These are phyloP conservation scores for Pluvianellus socialis DNA, from an alignment of 2,113 vertebrate species.

Conservation along the genomic window DNA sequence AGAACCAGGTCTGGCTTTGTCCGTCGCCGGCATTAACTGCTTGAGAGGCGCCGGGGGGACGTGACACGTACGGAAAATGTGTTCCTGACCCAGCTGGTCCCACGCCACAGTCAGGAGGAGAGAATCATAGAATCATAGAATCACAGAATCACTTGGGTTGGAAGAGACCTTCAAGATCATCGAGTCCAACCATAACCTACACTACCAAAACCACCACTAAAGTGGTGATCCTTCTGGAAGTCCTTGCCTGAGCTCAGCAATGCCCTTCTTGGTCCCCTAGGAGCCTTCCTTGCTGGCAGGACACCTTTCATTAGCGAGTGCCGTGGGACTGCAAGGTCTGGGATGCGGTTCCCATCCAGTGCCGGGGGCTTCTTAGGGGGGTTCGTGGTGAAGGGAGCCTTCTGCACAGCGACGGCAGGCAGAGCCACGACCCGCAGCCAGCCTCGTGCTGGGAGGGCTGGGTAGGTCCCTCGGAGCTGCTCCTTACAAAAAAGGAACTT, in stretches of 20 bases:
- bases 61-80: rapidly evolving
- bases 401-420: background rate
- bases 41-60: background rate
- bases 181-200: too few relatives aligned
- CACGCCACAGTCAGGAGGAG: background rate
- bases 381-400: background rate
- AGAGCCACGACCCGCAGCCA: background rate
- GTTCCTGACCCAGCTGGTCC: background rate
- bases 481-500: background rate
- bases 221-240: background rate
- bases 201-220: too few relatives aligned
- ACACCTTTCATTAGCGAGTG: background rate
- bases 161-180: too few relatives aligned
- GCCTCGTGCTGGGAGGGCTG: background rate
- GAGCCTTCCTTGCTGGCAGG: background rate
- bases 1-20: background rate
- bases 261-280: too few relatives aligned
- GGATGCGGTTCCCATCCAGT: rapidly evolving
- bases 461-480: rapidly evolving
- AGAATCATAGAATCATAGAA: background rate
- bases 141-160: too few relatives aligned
- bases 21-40: background rate
- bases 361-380: rapidly evolving
- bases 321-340: rapidly evolving
- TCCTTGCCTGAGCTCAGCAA: background rate